Conservation (phyloP, 2,797 vertebrate species). For the Enteromius treurensis region DNA sequence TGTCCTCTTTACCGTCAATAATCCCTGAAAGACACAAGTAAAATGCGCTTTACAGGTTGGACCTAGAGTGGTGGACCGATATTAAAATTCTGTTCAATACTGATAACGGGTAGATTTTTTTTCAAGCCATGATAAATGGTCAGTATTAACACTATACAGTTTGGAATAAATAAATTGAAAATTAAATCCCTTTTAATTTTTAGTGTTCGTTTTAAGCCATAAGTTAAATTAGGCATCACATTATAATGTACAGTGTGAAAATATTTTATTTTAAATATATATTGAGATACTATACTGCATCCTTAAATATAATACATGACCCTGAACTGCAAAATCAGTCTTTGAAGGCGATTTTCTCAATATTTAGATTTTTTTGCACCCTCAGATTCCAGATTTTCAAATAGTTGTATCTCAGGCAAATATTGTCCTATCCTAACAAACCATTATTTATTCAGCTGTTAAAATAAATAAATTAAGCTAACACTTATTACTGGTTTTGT, state of each 20-base stretch:
- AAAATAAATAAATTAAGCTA: not conserved
- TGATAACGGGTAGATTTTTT: not conserved
- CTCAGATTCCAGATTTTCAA: not conserved
- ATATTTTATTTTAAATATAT: not conserved
- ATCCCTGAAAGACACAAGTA: constrained; percentile 62
- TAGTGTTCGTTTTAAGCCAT: not conserved
- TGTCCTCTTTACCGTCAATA: constrained; percentile 56
- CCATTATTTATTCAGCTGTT: not conserved
- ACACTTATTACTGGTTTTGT: not conserved
- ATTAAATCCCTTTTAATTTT: no score
- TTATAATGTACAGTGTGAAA: not conserved
- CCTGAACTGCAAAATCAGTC: not conserved
- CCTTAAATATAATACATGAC: not conserved
- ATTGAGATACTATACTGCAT: not conserved
- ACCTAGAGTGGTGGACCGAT: constrained; percentile 8
- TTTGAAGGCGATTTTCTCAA: not conserved
- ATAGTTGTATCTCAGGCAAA: not conserved
- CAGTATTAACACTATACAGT: not conserved
- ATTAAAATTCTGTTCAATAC: not conserved
- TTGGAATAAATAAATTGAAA: not conserved
- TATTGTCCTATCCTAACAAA: not conserved
- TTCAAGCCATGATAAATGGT: not conserved
- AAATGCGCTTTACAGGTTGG: not conserved
- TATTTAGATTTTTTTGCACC: not conserved
- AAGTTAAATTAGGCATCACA: not conserved